Evolutionary conservation across 2,888 invertebrate genomes (phyloP), one percentile per base, ranked within the genome.

Genomic region (Euclidia mi): DNA sequence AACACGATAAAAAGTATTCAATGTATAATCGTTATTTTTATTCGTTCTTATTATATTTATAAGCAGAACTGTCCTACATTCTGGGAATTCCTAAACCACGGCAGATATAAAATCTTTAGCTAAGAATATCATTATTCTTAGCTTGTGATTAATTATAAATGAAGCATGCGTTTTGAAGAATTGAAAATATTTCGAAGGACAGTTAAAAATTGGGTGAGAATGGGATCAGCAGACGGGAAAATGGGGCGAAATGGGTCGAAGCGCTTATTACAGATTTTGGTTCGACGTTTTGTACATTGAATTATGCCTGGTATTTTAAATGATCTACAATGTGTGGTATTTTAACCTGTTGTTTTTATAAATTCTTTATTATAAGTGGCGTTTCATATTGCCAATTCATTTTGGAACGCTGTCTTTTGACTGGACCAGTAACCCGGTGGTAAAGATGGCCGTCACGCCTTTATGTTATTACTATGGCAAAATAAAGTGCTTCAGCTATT

Each of bases 11-110:
- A 52, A 60, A 46, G 1, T 14, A 45, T 51, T 55, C 38, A 40
- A 48, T 47, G 38, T 32, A 32, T 17, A 34, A 42, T 4, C 32
- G 46, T 67, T 70, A 65, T 65, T 64, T 66, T 66, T 63, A 53
- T 41, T 17, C 32, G 59, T 51, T 61, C 61, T 69, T 75, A 65
- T 62, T 60, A 65, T 50, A 73, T 65, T 65, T 68, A 73, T 64
- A 68, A 48, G 59, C 58, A 46, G 44, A 38, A 31, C 32, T 46
- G 76, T 66, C 74, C 73, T 64, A 74, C 48, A 69, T 73, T 56
- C 74, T 31, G 37, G 29, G 45, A 51, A 71, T 71, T 63, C 48
- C 52, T 34, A 7, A 35, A 38, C 37, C 32, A 58, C 62, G 51
- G 58, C 41, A 20, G 38, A 71, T 53, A 55, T 51, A 59, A 57